A percentile compares a stretch with the other conserved stretches of the same genome.
Evolutionary conservation across 2,888 invertebrate species (phyloP).

Genomic region (Caenorhabditis becei): DNA sequence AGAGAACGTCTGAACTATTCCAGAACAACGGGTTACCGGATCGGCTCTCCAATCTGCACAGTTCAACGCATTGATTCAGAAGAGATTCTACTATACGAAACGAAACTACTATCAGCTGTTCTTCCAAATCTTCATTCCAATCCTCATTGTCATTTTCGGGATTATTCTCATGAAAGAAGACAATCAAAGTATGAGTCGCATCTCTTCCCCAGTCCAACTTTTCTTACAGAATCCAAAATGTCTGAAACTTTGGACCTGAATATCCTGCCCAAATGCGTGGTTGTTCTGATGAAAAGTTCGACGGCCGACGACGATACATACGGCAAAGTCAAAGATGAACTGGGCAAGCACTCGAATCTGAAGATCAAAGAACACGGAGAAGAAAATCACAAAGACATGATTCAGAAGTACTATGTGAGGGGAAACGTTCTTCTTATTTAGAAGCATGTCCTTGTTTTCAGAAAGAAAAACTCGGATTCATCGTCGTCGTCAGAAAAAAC

Average conservation of each 20-base stretch:
- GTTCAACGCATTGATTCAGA: slow-evolving; percentile 11
- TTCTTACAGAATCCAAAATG: slow-evolving; percentile 2
- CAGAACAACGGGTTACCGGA: slow-evolving; percentile 8
- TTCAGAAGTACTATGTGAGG: slow-evolving; percentile 25
- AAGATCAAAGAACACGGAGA: slow-evolving; percentile 20
- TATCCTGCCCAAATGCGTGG: slow-evolving; percentile 5
- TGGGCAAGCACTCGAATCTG: slow-evolving; percentile 17
- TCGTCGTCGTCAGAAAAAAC: slow-evolving; percentile 7
- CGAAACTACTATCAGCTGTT: slow-evolving; percentile 22
- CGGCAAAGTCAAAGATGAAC: slow-evolving; percentile 3
- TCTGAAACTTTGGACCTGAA: slow-evolving; percentile 10
- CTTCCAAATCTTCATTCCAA: slow-evolving; percentile 22
- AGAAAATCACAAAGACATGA: slow-evolving; percentile 5
- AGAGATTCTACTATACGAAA: slow-evolving; percentile 19
- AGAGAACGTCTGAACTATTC: slow-evolving; percentile 8
- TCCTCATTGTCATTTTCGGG: not conserved
- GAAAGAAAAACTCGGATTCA: slow-evolving; percentile 33
- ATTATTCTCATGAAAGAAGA: too few relatives aligned
- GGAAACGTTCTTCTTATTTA: not conserved
- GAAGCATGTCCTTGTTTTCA: not conserved
- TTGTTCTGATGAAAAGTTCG: slow-evolving; percentile 21
- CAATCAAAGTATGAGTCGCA: too few relatives aligned
- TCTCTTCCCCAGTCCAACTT: too few relatives aligned
- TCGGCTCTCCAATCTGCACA: not conserved
- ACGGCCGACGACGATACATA: not conserved